These are phyloP conservation scores for Incurvaria masculella DNA, from an alignment of 2,888 invertebrate genomes.

Conservation along the genomic window DNA sequence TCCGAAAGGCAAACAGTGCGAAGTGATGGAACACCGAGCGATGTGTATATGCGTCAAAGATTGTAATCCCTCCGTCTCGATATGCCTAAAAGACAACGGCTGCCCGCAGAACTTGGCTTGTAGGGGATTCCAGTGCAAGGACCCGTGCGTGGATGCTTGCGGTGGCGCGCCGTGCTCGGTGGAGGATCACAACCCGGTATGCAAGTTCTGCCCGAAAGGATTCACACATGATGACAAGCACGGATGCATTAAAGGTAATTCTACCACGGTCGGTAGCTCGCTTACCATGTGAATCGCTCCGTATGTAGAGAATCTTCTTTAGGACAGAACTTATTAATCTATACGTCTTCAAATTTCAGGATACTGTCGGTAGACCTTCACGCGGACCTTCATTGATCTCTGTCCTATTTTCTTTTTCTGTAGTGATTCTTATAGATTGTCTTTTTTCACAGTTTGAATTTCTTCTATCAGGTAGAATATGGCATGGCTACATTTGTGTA, in stretches of 20 bases:
- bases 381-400: constrained; percentile 37
- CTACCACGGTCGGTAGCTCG: constrained; percentile 25
- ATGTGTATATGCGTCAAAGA: constrained; percentile 85
- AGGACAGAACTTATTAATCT: constrained; percentile 45
- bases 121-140: constrained; percentile 84
- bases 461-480: constrained; percentile 48
- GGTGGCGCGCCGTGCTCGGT: constrained; percentile 91
- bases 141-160: constrained; percentile 83
- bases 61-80: constrained; percentile 81
- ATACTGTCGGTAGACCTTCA: constrained; percentile 50
- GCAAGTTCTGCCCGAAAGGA: constrained; percentile 94
- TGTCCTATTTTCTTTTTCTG: constrained; percentile 40
- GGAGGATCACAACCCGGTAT: constrained; percentile 91
- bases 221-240: constrained; percentile 88
- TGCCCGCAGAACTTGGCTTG: constrained; percentile 84
- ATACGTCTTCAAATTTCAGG: constrained; percentile 56
- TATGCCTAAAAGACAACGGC: constrained; percentile 86
- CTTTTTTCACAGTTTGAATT: constrained; percentile 47
- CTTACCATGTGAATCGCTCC: constrained; percentile 26
- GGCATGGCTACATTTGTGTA: constrained; percentile 41
- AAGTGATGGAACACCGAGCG: constrained; percentile 83
- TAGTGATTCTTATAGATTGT: constrained; percentile 45
- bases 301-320: constrained; percentile 38
- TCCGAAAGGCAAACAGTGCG: constrained; percentile 79
- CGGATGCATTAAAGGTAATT: constrained; percentile 96